These are phyloP conservation scores for Intellagama lesueurii DNA, from an alignment of 2,797 vertebrate genomes.

Conservation along the genomic window DNA sequence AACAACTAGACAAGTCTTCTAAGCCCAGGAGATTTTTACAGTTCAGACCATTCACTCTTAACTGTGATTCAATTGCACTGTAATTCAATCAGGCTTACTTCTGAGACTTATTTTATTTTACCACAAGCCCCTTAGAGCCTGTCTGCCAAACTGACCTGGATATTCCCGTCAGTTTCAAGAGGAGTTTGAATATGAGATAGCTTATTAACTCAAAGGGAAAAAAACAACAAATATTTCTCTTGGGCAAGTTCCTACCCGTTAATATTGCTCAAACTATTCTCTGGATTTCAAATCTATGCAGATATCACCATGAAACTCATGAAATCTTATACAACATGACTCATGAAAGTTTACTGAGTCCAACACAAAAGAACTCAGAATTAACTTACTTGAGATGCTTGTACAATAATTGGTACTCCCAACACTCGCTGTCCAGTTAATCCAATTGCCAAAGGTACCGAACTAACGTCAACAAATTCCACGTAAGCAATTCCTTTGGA, in stretches of 20 bases:
- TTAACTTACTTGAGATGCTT: conserved; percentile 92
- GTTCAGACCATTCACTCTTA: no score
- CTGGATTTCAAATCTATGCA: background rate
- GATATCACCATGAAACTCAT: background rate
- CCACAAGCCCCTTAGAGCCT: background rate
- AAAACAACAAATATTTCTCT: background rate
- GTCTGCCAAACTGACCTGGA: background rate
- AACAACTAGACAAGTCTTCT: background rate
- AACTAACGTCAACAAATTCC: conserved; percentile 95
- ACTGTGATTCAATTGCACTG: no score
- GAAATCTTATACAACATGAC: background rate
- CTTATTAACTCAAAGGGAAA: background rate
- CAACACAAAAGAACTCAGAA: background rate
- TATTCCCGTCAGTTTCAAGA: background rate
- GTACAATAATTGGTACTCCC: conserved; percentile 97
- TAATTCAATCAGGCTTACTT: no score
- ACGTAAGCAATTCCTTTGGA: conserved; percentile 99
- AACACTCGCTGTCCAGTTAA: conserved; percentile 95
- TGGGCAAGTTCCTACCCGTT: background rate
- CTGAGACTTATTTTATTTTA: no score
- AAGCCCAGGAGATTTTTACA: background rate
- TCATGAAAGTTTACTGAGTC: background rate
- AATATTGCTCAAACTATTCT: background rate
- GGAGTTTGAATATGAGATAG: background rate
- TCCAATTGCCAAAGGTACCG: conserved; percentile 95